Conservation (phyloP, 1,140 invertebrate genomes). For the Acyrthosiphon pisum region DNA sequence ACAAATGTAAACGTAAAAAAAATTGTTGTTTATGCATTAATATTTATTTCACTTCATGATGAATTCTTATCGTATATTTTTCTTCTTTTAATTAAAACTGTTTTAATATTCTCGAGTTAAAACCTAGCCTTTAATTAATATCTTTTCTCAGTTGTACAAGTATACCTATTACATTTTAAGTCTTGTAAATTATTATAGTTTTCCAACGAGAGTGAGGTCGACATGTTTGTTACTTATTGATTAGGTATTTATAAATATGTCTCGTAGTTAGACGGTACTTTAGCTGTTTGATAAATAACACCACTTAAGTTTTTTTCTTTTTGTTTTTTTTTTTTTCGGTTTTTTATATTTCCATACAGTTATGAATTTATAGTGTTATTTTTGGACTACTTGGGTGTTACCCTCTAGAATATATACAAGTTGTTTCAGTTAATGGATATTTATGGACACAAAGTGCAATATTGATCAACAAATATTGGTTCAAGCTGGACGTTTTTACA, state of each 20-base stretch:
- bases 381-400: not conserved
- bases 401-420: not conserved
- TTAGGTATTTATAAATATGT: not conserved
- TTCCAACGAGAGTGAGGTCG: not conserved
- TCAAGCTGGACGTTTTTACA: constrained; percentile 32
- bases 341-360: not conserved
- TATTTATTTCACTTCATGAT: constrained; percentile 10
- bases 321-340: not conserved
- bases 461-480: constrained; percentile 20
- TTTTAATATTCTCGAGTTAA: not conserved
- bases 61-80: not conserved
- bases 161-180: not conserved
- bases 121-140: not conserved
- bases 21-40: constrained; percentile 9
- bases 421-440: constrained; percentile 27
- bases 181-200: not conserved
- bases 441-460: not conserved
- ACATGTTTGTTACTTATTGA: not conserved
- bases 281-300: not conserved
- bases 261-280: not conserved
- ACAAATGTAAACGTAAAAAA: not conserved
- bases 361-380: constrained; percentile 4
- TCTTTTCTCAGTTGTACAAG: not conserved
- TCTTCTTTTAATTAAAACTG: constrained; percentile 4
- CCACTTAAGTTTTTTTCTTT: constrained; percentile 7